phyloP scores from a whole-genome alignment of 1,140 invertebrate species.

The Drosophila bocqueti region DNA sequence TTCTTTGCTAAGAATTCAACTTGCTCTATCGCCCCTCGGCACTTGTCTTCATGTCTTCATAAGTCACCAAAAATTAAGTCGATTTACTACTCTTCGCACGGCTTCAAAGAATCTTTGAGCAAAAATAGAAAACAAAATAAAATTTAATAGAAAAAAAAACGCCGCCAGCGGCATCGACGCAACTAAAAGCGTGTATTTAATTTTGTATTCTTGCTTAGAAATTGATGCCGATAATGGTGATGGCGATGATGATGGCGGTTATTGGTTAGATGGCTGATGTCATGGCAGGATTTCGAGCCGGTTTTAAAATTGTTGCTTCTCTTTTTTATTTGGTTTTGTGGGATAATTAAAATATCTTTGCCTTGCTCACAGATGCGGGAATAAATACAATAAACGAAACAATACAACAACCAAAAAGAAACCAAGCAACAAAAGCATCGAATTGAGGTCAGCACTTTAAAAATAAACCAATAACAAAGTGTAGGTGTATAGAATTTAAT shows the following conservation, averaged over 20 bases:
- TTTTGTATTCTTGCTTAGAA: constrained; percentile 42
- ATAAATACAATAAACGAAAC: constrained; percentile 1
- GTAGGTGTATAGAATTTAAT: neutral
- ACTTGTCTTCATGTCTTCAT: constrained; percentile 19
- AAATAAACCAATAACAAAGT: constrained; percentile 27
- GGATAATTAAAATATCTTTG: constrained; percentile 50
- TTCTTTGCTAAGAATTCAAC: neutral
- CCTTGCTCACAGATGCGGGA: constrained; percentile 18
- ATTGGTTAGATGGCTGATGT: constrained; percentile 56
- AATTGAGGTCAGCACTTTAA: constrained; percentile 50
- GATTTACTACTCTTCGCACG: constrained; percentile 13
- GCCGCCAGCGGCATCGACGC: constrained; percentile 14
- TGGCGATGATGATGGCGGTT: constrained; percentile 39
- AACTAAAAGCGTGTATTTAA: constrained; percentile 41
- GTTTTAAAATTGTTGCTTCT: constrained; percentile 31
- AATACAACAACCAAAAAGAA: neutral
- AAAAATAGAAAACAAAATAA: neutral
- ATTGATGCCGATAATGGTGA: constrained; percentile 59
- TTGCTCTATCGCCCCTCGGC: constrained; percentile 19
- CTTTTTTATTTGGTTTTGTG: constrained; percentile 1
- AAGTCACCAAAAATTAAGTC: constrained; percentile 42
- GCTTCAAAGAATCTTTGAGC: constrained; percentile 28
- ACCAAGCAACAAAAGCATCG: neutral
- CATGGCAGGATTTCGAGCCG: constrained; percentile 67
- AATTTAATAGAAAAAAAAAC: constrained; percentile 11